These are phyloP conservation scores for Macquaria australasica DNA, from an alignment of 2,113 vertebrate genomes.

Conservation along the genomic window DNA sequence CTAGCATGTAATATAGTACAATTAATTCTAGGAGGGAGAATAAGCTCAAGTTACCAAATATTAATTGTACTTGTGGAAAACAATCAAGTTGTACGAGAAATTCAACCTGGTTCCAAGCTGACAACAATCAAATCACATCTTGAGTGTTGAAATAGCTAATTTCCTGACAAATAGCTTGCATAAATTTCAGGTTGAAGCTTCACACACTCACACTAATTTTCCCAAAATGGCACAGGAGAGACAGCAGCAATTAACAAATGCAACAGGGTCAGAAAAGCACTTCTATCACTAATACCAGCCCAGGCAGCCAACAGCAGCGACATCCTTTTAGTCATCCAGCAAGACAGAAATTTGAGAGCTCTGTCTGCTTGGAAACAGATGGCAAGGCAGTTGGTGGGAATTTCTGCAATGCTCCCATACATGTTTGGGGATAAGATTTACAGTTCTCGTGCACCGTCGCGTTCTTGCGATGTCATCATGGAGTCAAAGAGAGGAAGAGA, in stretches of 20 bases:
- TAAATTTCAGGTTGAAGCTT: slow-evolving; percentile 54
- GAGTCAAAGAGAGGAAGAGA: slow-evolving; percentile 1
- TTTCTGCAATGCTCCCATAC: slow-evolving; percentile 69
- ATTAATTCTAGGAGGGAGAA: background rate
- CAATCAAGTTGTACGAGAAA: background rate
- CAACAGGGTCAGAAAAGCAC: slow-evolving; percentile 58
- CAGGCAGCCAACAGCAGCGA: slow-evolving; percentile 56
- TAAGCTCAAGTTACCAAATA: slow-evolving; percentile 13
- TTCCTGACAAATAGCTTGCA: slow-evolving; percentile 50
- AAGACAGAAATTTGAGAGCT: slow-evolving; percentile 57
- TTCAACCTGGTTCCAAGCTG: background rate
- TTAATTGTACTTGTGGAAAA: background rate
- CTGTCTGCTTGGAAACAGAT: slow-evolving; percentile 79
- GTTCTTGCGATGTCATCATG: slow-evolving; percentile 28
- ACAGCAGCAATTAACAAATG: slow-evolving; percentile 68
- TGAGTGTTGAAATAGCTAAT: slow-evolving; percentile 21
- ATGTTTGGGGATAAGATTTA: slow-evolving; percentile 62
- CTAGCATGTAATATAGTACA: background rate
- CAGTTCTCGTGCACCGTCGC: slow-evolving; percentile 28
- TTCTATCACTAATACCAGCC: slow-evolving; percentile 64
- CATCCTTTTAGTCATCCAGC: slow-evolving; percentile 67
- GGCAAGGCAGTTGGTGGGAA: slow-evolving; percentile 83
- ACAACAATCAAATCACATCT: slow-evolving; percentile 7
- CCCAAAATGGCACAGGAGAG: slow-evolving; percentile 47
- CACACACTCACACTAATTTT: slow-evolving; percentile 14